Conservation (phyloP, 2,797 vertebrate species). For the Sylvia borin region DNA sequence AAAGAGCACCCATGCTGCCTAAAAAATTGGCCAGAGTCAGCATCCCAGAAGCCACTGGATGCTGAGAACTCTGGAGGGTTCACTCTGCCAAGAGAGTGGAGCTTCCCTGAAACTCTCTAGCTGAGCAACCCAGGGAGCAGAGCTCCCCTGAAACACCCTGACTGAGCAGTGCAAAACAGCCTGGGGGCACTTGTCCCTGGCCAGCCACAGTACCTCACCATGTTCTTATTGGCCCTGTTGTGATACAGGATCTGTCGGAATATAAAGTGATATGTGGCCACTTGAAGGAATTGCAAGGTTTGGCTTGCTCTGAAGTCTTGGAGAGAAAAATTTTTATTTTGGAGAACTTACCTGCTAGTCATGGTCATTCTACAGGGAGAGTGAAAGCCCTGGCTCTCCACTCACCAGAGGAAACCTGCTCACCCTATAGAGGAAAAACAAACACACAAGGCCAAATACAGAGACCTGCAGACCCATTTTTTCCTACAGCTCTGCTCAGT, state of each 20-base stretch:
- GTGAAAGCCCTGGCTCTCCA: fast-evolving
- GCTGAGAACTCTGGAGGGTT: background rate
- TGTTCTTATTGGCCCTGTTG: fast-evolving
- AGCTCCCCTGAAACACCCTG: background rate
- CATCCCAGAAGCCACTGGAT: background rate
- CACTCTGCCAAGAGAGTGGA: fast-evolving
- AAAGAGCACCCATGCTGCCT: background rate
- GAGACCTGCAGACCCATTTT: fast-evolving
- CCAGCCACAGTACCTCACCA: fast-evolving
- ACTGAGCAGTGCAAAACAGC: background rate
- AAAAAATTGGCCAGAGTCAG: background rate
- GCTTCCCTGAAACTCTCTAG: background rate
- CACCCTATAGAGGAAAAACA: background rate
- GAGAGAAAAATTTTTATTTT: background rate
- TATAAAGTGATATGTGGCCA: background rate
- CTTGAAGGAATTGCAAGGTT: background rate
- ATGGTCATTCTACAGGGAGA: fast-evolving
- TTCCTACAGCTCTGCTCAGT: background rate
- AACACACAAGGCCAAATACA: background rate
- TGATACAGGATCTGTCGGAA: fast-evolving
- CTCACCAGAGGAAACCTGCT: background rate
- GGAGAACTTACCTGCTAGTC: background rate
- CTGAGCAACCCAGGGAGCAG: background rate
- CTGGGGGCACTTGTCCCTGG: background rate
- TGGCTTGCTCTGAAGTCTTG: background rate